Conservation (phyloP, 2,888 invertebrate genomes). For the Drosophila percnosoma region DNA sequence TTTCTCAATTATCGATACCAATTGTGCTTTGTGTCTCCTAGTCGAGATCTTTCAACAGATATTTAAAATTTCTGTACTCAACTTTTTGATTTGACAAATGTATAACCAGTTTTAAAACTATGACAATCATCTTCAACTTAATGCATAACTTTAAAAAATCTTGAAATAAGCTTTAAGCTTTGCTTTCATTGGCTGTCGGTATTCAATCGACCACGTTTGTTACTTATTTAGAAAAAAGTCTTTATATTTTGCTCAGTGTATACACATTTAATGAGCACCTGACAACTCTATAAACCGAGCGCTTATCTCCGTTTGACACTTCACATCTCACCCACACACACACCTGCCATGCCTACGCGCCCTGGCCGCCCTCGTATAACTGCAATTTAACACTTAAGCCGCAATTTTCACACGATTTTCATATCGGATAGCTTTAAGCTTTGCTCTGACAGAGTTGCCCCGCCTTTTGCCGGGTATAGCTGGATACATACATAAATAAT, state of each 20-base stretch:
- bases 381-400: conserved; percentile 43
- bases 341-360: background rate
- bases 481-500: conserved; percentile 48
- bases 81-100: background rate
- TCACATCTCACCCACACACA: conserved; percentile 16
- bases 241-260: background rate
- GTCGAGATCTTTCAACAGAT: background rate
- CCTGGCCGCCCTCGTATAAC: conserved; percentile 7
- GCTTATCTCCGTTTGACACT: conserved; percentile 63
- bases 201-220: background rate
- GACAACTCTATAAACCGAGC: conserved; percentile 73
- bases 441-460: conserved; percentile 21
- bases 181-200: background rate
- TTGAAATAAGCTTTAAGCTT: background rate
- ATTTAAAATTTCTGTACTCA: background rate
- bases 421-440: conserved; percentile 67
- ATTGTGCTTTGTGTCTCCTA: background rate
- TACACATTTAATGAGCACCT: conserved; percentile 67
- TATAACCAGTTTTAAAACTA: background rate
- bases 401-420: conserved; percentile 71
- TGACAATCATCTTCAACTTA: background rate
- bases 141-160: background rate
- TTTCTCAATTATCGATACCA: background rate
- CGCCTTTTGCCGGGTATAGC: conserved; percentile 2
- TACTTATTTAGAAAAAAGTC: background rate